Evolutionary conservation across 2,797 vertebrate species (phyloP).

Genomic region (Typhlichthys eigenmanni): DNA sequence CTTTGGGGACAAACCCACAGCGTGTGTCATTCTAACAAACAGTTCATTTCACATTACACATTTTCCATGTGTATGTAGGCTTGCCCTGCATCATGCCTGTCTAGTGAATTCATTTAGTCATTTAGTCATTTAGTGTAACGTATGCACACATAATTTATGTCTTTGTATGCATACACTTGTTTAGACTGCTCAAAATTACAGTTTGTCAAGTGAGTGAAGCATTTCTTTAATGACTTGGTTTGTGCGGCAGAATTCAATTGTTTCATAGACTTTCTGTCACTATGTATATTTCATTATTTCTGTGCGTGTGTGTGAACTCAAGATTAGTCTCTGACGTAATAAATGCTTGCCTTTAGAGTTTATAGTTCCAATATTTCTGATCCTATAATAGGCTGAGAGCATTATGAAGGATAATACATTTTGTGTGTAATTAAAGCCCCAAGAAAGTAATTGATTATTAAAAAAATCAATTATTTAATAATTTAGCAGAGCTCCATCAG

Average conservation of each 20-base stretch:
- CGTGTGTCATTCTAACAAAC: no score
- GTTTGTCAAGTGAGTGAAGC: neutral
- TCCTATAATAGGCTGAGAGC: constrained; percentile 52
- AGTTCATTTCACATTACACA: no score
- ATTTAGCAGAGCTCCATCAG: constrained; percentile 37
- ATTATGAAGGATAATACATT: constrained; percentile 5
- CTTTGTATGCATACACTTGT: no score
- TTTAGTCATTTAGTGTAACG: no score
- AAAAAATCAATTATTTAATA: constrained; percentile 51
- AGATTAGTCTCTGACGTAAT: constrained; percentile 12
- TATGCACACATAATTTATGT: no score
- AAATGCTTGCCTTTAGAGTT: constrained; percentile 8
- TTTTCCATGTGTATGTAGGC: no score
- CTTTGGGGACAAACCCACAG: no score
- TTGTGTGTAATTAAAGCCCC: constrained; percentile 45
- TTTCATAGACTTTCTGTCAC: neutral
- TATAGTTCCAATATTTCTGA: constrained; percentile 29
- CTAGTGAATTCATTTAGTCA: no score
- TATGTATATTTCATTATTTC: neutral
- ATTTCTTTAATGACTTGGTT: neutral
- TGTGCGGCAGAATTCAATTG: neutral
- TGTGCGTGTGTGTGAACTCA: neutral
- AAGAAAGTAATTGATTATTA: constrained; percentile 55
- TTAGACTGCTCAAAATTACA: neutral
- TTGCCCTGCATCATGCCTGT: no score